Percentiles rank a stretch among this genome's conserved stretches.
These are phyloP conservation scores for Cynaeus angustus DNA, from an alignment of 2,888 invertebrate genomes.

Conservation along the genomic window DNA sequence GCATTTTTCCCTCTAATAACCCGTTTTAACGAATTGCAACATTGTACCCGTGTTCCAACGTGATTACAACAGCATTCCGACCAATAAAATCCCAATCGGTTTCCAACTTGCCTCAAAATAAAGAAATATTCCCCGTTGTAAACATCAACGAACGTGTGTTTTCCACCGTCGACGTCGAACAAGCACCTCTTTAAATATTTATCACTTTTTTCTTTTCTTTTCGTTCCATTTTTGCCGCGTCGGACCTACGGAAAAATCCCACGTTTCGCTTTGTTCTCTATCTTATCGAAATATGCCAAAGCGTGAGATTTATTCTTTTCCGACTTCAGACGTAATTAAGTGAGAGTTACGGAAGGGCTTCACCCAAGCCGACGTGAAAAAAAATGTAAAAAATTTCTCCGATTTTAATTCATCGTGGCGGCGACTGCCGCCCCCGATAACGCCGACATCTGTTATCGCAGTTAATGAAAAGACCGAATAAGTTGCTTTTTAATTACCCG, in stretches of 20 bases:
- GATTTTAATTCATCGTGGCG: too few species aligned
- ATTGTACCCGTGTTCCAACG: not conserved
- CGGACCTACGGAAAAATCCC: not conserved
- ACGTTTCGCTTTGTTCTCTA: not conserved
- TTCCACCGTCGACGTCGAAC: not conserved
- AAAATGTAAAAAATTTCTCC: too few species aligned
- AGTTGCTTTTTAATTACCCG: too few species aligned
- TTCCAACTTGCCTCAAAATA: slow-evolving; percentile 8
- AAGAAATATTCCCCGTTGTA: slow-evolving; percentile 7
- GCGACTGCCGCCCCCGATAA: too few species aligned
- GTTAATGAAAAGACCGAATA: too few species aligned
- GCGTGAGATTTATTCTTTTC: not conserved
- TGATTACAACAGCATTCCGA: slow-evolving; percentile 1
- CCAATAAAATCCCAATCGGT: slow-evolving; percentile 13
- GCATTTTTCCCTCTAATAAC: not conserved
- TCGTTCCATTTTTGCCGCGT: slow-evolving; percentile 5
- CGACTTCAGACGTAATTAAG: not conserved
- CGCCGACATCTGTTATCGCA: too few species aligned
- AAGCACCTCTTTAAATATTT: slow-evolving; percentile 11
- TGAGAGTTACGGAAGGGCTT: not conserved
- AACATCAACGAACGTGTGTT: slow-evolving; percentile 8
- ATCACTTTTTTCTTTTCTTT: slow-evolving; percentile 6
- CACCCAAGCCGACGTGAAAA: not conserved
- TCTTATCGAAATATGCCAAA: slow-evolving; percentile 4
- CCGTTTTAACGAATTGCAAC: slow-evolving; percentile 2